Base-by-base conservation (phyloP, 2,113 vertebrate species). In the Trachemys scripta region DNA sequence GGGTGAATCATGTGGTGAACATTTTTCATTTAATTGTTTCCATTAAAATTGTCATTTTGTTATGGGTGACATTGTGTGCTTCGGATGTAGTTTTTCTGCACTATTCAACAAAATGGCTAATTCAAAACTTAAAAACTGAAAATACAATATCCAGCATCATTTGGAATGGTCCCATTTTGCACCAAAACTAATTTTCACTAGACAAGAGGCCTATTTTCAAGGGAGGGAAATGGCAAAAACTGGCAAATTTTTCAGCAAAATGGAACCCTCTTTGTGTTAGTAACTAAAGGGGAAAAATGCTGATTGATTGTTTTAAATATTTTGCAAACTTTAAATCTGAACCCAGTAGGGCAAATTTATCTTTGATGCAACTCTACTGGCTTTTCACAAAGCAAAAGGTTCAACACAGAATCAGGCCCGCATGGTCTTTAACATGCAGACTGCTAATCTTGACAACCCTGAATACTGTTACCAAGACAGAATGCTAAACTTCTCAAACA, bases 121-220 rank as follows among this genome's bases (percentile, higher is more conserved):
- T 45, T 45, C 42, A 78, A 27, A 76, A 27, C 14, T 79, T 56
- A 38, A 50, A n/a, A 69, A 54, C 20, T 16, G 31, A 24, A 3
- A 25, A 1, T 13, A 8, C 2, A 0, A 1, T 7, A 2, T 8
- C 38, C 72, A 8, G 8, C 1, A 35, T 22, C 80, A 45, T 29
- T 29, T 11, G 25, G n/a, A 82, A 54, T 9, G 80, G 38, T 14
- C 5, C 53, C n/a, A 42, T 82, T 82, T 56, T 82, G 22, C 14
- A 17, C 24, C 6, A 12, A 51, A 47, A 56, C 9, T 17, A 4
- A 25, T 78, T 85, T 90, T 57, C n/a, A 31, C 8, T 47, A 47
- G 65, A 38, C 29, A 50, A 84, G 24, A 1, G 19, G 7, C 20
- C 50, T 65, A 1, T 50, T 78, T 88, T 29, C 42, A 57, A 50